Percentiles rank a stretch among this genome's conserved stretches.
Conservation (phyloP, 2,888 invertebrate genomes). For the Agelastica alni region DNA sequence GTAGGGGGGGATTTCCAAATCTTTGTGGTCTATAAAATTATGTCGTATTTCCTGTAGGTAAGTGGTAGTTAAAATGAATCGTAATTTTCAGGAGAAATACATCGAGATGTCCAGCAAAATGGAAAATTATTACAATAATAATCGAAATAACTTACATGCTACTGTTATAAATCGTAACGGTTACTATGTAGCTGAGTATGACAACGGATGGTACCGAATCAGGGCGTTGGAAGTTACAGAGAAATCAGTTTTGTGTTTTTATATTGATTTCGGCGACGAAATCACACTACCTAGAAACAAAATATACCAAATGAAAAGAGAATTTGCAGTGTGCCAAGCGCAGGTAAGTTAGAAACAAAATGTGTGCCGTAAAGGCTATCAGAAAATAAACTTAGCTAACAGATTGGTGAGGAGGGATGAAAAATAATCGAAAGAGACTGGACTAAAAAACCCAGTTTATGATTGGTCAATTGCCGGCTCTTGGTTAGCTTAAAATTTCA, state of each 20-base stretch:
- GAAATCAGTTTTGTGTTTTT: constrained; percentile 60
- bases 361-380: no score
- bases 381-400: no score
- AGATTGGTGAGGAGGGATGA: no score
- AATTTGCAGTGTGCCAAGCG: constrained; percentile 68
- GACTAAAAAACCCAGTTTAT: no score
- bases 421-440: no score
- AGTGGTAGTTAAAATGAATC: no score
- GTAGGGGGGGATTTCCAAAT: no score
- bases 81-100: constrained; percentile 51
- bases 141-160: constrained; percentile 35
- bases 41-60: no score
- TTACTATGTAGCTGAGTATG: constrained; percentile 56
- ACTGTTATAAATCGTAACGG: constrained; percentile 47
- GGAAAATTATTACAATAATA: constrained; percentile 51
- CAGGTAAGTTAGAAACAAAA: constrained; percentile 68
- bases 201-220: constrained; percentile 58
- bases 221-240: constrained; percentile 49
- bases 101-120: constrained; percentile 53
- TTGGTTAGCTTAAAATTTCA: no score
- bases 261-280: constrained; percentile 78
- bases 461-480: no score
- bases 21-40: no score
- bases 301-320: constrained; percentile 65
- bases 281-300: constrained; percentile 61